phyloP scores from a whole-genome alignment of 1,140 invertebrate species.

The Drosophila eugracilis region DNA sequence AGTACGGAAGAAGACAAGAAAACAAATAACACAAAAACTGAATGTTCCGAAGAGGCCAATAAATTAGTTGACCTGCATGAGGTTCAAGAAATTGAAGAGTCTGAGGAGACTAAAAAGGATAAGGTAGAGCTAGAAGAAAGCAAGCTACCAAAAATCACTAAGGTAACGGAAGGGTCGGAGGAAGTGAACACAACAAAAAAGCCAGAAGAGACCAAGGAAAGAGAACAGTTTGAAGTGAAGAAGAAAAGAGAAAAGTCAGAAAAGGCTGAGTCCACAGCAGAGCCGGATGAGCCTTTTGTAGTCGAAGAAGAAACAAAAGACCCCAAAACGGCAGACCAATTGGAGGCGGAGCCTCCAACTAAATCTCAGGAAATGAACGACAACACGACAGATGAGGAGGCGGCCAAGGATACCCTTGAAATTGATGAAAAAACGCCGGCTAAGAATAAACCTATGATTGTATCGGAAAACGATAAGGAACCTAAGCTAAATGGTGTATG shows the following conservation, averaged over 20 bases:
- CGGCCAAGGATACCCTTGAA: background rate
- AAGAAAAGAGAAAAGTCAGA: background rate
- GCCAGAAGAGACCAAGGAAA: background rate
- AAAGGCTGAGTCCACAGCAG: background rate
- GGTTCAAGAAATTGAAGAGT: background rate
- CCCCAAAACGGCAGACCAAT: background rate
- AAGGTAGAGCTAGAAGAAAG: background rate
- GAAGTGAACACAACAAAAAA: background rate
- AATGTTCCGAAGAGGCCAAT: background rate
- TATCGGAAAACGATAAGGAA: background rate
- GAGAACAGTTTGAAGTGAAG: constrained; percentile 3
- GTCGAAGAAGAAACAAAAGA: background rate
- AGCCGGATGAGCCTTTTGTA: background rate
- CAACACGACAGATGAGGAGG: constrained; percentile 17
- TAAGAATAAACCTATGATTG: background rate
- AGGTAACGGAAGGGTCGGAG: background rate
- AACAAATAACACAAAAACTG: too few relatives aligned
- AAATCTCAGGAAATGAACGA: constrained; percentile 22
- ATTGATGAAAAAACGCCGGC: background rate
- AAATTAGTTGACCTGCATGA: too few relatives aligned
- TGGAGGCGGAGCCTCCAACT: background rate
- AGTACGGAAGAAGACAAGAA: background rate
- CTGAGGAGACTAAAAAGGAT: background rate
- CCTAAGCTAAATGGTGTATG: constrained; percentile 13
- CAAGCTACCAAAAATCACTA: background rate